phyloP scores from a whole-genome alignment of 37 sponge, comb jelly and placozoan genomes.

The Beroe forskalii region DNA sequence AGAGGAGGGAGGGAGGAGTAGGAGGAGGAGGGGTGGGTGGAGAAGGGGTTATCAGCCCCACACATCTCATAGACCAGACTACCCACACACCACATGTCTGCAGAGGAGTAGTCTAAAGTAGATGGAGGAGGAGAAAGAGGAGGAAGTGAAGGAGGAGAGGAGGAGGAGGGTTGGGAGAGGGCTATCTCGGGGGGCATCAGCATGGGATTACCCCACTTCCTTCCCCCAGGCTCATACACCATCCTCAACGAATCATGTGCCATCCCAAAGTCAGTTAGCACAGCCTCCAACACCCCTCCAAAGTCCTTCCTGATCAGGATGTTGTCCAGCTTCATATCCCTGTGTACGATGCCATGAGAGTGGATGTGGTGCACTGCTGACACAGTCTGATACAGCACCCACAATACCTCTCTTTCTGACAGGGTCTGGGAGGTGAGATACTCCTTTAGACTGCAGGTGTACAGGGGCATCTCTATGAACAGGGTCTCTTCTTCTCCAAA shows the following conservation, averaged over 20 bases:
- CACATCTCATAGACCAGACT: constrained; percentile 6
- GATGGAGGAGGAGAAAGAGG: neutral
- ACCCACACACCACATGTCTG: constrained; percentile 51
- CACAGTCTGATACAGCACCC: constrained; percentile 29
- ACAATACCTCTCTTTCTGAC: neutral
- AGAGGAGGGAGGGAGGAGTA: neutral
- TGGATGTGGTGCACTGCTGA: constrained; percentile 46
- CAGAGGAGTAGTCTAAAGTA: neutral
- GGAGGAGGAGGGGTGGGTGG: neutral
- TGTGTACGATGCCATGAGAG: constrained; percentile 16
- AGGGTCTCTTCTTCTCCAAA: constrained; percentile 8
- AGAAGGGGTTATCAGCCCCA: constrained; percentile 13
- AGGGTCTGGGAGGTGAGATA: neutral
- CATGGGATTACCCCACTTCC: constrained; percentile 58
- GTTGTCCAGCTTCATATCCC: constrained; percentile 57
- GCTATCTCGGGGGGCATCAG: constrained; percentile 48
- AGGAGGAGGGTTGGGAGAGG: too few species aligned
- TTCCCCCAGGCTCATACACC: neutral
- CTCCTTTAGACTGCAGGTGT: neutral
- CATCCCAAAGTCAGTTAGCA: constrained; percentile 63
- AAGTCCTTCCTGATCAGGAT: neutral
- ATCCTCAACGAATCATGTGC: neutral
- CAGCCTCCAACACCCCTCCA: neutral
- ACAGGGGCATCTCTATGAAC: constrained; percentile 55
- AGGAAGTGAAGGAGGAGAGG: neutral